phyloP scores from a whole-genome alignment of 2,888 invertebrate species.

The Harmothoe impar region DNA sequence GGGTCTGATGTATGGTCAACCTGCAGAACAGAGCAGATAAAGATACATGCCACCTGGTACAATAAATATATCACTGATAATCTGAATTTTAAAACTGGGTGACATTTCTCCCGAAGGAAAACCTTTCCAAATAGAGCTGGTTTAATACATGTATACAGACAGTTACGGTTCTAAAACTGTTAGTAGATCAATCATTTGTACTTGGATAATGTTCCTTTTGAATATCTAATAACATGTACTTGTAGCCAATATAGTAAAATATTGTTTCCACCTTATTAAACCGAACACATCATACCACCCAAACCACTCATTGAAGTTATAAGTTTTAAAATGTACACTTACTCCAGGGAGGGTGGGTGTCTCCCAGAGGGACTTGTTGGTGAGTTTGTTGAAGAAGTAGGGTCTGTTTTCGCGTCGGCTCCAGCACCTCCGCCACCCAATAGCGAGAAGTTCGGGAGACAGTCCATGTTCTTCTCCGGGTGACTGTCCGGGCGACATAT shows the following conservation, averaged over 20 bases:
- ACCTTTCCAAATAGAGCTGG: too few species aligned
- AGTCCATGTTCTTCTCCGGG: constrained; percentile 51
- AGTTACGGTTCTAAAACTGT: too few species aligned
- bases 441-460: constrained; percentile 87
- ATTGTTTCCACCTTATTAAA: too few species aligned
- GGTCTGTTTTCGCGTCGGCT: constrained; percentile 96
- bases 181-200: too few species aligned
- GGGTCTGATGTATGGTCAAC: constrained; percentile 97
- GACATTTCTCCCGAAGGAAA: too few species aligned
- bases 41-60: constrained; percentile 12
- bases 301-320: neutral
- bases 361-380: constrained; percentile 98
- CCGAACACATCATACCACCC: too few species aligned
- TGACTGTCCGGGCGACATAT: constrained; percentile 44
- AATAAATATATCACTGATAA: too few species aligned
- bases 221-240: too few species aligned
- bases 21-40: constrained; percentile 77
- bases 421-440: constrained; percentile 98
- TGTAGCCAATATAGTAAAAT: too few species aligned
- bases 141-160: too few species aligned
- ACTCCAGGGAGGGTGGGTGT: constrained; percentile 86
- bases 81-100: too few species aligned
- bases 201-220: too few species aligned
- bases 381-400: constrained; percentile 97
- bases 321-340: neutral